A percentile compares a stretch with the other conserved stretches of the same genome.
phyloP scores from a whole-genome alignment of 2,113 vertebrate genomes.

The Halcyon senegalensis region DNA sequence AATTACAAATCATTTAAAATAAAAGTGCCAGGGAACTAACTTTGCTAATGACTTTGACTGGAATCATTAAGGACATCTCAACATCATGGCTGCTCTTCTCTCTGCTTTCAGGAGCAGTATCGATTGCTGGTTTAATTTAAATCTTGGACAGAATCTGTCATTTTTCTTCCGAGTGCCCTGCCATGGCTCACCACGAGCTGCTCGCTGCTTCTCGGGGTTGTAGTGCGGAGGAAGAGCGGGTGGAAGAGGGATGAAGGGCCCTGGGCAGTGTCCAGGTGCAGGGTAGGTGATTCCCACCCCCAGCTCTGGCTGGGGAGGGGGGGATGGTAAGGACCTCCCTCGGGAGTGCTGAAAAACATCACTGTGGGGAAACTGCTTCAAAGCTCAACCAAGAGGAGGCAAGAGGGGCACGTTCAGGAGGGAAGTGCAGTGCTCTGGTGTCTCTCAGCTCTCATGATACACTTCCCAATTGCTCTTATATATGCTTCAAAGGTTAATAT shows the following conservation, averaged over 20 bases:
- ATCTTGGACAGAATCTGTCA: not conserved
- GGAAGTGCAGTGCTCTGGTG: not conserved
- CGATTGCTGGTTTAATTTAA: constrained; percentile 40
- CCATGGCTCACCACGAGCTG: not conserved
- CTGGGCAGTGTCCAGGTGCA: not conserved
- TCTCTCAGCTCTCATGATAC: constrained; percentile 14
- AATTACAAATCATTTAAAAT: not conserved
- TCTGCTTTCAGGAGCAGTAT: not conserved
- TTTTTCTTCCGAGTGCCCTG: not conserved
- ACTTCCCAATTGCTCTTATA: constrained; percentile 27
- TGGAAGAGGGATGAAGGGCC: not conserved
- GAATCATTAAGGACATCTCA: constrained; percentile 9
- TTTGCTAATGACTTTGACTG: constrained; percentile 36
- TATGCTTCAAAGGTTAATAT: constrained; percentile 61
- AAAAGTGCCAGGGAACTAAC: not conserved
- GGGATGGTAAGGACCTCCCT: not conserved
- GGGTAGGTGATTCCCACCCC: not conserved
- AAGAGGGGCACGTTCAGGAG: not conserved
- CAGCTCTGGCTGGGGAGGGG: rapidly evolving
- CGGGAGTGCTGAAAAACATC: not conserved
- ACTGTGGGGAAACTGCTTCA: not conserved
- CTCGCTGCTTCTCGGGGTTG: not conserved
- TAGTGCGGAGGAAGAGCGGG: not conserved
- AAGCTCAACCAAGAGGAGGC: not conserved
- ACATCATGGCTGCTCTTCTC: not conserved